Conservation (phyloP, 2,797 vertebrate species). For the Bovichtus diacanthus region DNA sequence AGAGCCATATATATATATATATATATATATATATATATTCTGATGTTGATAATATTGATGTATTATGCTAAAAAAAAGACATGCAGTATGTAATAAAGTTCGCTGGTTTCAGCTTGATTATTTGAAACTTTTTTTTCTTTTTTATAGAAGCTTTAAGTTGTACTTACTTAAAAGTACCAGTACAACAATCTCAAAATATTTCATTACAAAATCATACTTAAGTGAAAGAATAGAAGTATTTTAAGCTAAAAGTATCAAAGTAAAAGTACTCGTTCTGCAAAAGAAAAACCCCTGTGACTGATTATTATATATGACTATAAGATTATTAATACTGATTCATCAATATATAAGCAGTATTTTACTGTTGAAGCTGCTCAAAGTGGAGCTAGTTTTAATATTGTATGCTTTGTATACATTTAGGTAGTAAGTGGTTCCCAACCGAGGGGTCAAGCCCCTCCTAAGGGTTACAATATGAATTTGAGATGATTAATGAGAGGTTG, state of each 20-base stretch:
- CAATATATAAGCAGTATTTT: neutral
- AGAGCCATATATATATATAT: slow-evolving; percentile 69
- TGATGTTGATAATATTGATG: slow-evolving; percentile 74
- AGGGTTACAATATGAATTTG: neutral
- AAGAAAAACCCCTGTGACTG: neutral
- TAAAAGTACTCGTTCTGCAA: too few species aligned
- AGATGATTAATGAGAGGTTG: neutral
- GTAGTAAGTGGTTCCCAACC: neutral
- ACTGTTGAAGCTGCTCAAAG: neutral
- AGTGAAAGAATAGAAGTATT: neutral
- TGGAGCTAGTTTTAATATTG: neutral
- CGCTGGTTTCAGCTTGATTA: slow-evolving; percentile 53
- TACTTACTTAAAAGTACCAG: neutral
- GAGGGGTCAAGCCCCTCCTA: neutral
- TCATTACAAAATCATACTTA: neutral
- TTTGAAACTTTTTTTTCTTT: neutral
- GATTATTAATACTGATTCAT: neutral
- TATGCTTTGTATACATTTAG: neutral
- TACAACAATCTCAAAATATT: neutral
- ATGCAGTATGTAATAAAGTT: slow-evolving; percentile 80
- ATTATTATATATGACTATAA: neutral
- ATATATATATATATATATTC: slow-evolving; percentile 64
- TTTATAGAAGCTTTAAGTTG: neutral
- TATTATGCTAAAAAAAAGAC: slow-evolving; percentile 59
- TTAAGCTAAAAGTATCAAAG: neutral